A percentile compares a stretch with the other conserved stretches of the same genome.
phyloP scores from a whole-genome alignment of 2,113 vertebrate genomes.

The Anguilla rostrata region DNA sequence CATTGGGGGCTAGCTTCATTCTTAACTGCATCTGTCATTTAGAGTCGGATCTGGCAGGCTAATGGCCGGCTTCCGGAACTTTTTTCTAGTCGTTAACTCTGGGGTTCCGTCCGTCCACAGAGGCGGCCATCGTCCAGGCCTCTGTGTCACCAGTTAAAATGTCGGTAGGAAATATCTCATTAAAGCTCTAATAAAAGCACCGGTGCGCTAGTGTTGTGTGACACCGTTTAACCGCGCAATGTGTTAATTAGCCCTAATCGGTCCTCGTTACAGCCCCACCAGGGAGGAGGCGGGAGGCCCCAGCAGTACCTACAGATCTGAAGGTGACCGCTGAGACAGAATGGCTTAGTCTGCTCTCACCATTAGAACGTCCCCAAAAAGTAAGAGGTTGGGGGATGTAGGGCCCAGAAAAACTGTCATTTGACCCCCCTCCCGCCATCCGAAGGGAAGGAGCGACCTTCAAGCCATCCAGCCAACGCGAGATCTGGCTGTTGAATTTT shows the following conservation, averaged over 20 bases:
- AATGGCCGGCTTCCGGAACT: not conserved
- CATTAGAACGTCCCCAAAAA: slow-evolving; percentile 1
- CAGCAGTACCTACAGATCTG: not conserved
- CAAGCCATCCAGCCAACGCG: not conserved
- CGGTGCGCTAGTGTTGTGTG: not conserved
- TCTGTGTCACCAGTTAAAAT: not conserved
- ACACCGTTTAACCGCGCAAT: not conserved
- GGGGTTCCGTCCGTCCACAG: not conserved
- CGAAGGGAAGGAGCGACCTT: not conserved
- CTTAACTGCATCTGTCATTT: not conserved
- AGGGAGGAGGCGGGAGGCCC: not conserved
- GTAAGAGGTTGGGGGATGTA: slow-evolving; percentile 7
- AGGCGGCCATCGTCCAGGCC: not conserved
- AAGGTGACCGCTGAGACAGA: slow-evolving; percentile 8
- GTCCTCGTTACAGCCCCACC: not conserved
- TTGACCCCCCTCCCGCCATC: slow-evolving; percentile 15
- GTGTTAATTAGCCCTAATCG: slow-evolving; percentile 3
- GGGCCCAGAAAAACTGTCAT: slow-evolving; percentile 11
- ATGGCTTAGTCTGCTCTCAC: not conserved
- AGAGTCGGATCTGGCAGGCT: not conserved
- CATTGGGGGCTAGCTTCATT: not conserved
- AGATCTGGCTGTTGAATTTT: not conserved
- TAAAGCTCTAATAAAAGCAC: slow-evolving; percentile 7
- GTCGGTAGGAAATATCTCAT: slow-evolving; percentile 1
- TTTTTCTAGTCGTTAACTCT: not conserved